phyloP scores from a whole-genome alignment of 2,888 invertebrate genomes.

The Cosmorhoe ocellata region DNA sequence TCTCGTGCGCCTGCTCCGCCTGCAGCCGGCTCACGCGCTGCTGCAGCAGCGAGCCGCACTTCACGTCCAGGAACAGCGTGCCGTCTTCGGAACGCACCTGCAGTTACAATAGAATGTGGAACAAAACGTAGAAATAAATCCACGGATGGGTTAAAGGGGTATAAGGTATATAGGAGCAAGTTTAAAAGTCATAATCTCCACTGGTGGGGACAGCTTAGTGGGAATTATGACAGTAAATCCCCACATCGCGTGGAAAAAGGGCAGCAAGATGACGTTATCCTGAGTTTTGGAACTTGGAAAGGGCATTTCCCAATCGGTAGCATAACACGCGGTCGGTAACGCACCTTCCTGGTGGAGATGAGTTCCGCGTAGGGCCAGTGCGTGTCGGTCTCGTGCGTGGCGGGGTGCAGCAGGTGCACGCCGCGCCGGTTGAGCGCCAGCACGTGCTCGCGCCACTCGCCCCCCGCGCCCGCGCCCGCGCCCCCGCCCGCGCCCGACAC shows the following conservation, averaged over 20 bases:
- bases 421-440: constrained; percentile 96
- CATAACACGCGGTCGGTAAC: too few species aligned
- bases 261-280: too few species aligned
- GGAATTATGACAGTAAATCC: too few species aligned
- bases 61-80: constrained; percentile 96
- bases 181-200: too few species aligned
- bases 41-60: constrained; percentile 97
- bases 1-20: constrained; percentile 98
- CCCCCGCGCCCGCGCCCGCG: constrained; percentile 54
- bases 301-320: too few species aligned
- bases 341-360: constrained; percentile 96
- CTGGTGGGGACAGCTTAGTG: too few species aligned
- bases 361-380: constrained; percentile 98
- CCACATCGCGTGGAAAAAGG: too few species aligned
- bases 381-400: constrained; percentile 95
- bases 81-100: constrained; percentile 94
- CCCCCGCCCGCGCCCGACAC: constrained; percentile 88
- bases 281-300: too few species aligned
- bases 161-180: too few species aligned
- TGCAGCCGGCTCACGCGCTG: constrained; percentile 97
- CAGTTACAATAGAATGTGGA: too few species aligned
- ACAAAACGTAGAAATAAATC: too few species aligned
- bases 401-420: constrained; percentile 95
- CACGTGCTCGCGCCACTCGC: constrained; percentile 92
- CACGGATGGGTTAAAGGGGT: too few species aligned